These are phyloP conservation scores for Lepidothrix coronata DNA, from an alignment of 2,113 vertebrate species.

Conservation along the genomic window DNA sequence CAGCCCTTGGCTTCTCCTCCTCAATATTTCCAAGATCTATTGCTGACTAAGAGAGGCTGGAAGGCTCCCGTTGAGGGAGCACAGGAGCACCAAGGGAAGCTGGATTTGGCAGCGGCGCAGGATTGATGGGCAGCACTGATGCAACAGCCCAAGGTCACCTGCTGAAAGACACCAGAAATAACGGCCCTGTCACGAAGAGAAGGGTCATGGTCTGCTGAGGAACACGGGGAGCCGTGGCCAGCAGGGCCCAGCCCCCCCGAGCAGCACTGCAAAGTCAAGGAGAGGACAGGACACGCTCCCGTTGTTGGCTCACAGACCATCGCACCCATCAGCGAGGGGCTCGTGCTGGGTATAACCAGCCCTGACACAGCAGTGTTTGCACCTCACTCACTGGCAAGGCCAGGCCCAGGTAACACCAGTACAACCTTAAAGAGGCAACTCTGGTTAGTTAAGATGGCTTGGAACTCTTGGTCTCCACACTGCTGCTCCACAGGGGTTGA, in stretches of 20 bases:
- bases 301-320: accelerated
- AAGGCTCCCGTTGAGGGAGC: not conserved
- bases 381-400: accelerated
- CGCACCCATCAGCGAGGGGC: not conserved
- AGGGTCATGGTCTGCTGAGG: not conserved
- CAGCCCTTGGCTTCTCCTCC: not conserved
- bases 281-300: accelerated
- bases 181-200: not conserved
- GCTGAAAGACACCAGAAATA: not conserved
- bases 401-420: not conserved
- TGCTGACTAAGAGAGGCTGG: not conserved
- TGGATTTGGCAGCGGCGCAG: not conserved
- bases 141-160: not conserved
- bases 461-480: not conserved
- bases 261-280: not conserved
- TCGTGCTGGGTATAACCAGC: accelerated
- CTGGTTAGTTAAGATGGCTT: not conserved
- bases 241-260: not conserved
- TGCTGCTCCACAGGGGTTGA: not conserved
- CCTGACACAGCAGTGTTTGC: accelerated
- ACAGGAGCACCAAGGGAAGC: not conserved
- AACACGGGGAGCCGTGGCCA: not conserved
- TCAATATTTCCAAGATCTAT: not conserved
- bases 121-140: not conserved
- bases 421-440: not conserved